phyloP scores from a whole-genome alignment of 2,797 vertebrate species.

The Champsocephalus esox region DNA sequence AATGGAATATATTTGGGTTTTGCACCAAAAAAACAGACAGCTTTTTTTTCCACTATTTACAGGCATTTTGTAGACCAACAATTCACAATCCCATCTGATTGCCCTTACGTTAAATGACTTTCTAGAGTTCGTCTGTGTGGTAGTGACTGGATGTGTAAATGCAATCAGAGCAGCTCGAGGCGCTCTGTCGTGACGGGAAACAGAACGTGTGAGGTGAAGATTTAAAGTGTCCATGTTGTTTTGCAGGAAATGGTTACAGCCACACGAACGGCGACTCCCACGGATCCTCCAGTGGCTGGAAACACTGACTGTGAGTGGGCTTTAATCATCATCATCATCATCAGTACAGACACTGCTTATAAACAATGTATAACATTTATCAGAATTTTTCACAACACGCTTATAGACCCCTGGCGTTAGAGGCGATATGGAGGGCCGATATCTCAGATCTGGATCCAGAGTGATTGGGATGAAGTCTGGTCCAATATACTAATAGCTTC shows the following conservation, averaged over 20 bases:
- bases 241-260: constrained; percentile 73
- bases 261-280: constrained; percentile 63
- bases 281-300: constrained; percentile 61
- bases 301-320: constrained; percentile 70
- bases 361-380: neutral
- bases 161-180: constrained; percentile 81
- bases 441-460: no score
- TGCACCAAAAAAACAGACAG: no score
- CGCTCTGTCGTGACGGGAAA: constrained; percentile 30
- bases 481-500: no score
- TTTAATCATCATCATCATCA: neutral
- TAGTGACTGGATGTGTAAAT: constrained; percentile 63
- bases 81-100: no score
- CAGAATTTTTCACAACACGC: no score
- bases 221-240: constrained; percentile 17
- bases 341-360: neutral
- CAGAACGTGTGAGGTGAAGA: constrained; percentile 7
- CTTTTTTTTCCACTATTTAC: no score
- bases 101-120: constrained; percentile 5
- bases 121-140: constrained; percentile 25
- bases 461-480: no score
- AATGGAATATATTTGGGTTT: no score
- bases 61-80: no score
- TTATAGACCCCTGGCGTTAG: no score
- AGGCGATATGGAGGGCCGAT: no score